These are phyloP conservation scores for Hydrophis major DNA, from an alignment of 2,797 vertebrate species.

Conservation along the genomic window DNA sequence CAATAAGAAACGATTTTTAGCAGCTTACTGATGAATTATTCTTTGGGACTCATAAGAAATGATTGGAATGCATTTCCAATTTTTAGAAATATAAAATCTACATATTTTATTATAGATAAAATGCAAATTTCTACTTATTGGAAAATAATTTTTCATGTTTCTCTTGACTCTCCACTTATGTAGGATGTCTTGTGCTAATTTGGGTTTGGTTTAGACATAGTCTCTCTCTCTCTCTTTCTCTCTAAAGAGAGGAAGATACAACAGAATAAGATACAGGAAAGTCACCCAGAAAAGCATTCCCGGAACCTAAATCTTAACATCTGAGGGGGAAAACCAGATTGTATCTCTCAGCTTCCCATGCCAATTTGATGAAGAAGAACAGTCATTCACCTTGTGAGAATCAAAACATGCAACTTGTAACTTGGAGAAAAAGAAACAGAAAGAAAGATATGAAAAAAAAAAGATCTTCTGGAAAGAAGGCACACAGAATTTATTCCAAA, in stretches of 20 bases:
- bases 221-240: not conserved
- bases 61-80: not conserved
- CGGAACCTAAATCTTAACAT: not conserved
- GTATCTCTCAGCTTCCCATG: not conserved
- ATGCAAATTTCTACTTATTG: not conserved
- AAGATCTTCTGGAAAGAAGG: not conserved
- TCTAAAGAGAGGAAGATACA: not conserved
- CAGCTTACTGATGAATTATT: slow-evolving; percentile 3
- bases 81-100: not conserved
- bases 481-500: not conserved
- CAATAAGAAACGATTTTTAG: not conserved
- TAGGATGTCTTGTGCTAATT: not conserved
- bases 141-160: not conserved
- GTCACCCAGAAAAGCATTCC: not conserved
- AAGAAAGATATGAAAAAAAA: not conserved
- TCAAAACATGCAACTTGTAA: not conserved
- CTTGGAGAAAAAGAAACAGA: not conserved
- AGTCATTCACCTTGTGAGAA: not conserved
- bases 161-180: not conserved
- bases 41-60: slow-evolving; percentile 6
- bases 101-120: not conserved
- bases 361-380: not conserved
- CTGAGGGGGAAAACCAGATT: not conserved
- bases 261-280: not conserved
- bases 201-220: not conserved